Evolutionary conservation across 2,797 vertebrate genomes (phyloP).

Genomic region (Cyprinodon diabolis): DNA sequence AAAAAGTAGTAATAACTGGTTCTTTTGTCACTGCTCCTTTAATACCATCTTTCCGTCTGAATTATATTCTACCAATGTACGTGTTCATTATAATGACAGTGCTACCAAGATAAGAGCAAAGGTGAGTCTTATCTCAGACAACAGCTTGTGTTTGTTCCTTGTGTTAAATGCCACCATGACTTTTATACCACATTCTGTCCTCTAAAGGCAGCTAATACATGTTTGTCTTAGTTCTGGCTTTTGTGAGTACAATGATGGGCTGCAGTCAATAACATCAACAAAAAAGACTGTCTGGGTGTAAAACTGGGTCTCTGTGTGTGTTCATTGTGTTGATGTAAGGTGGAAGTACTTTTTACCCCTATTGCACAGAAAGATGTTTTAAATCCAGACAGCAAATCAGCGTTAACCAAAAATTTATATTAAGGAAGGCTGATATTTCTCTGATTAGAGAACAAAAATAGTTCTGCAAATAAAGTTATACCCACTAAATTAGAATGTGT

Average conservation of each 20-base stretch:
- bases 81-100: constrained; percentile 35
- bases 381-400: background rate
- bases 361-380: background rate
- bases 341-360: background rate
- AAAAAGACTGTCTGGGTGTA: background rate
- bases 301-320: background rate
- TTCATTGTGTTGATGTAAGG: background rate
- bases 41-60: constrained; percentile 1
- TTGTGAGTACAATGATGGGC: background rate
- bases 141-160: constrained; percentile 38
- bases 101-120: constrained; percentile 14
- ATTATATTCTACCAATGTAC: background rate
- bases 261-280: background rate
- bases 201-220: constrained; percentile 3
- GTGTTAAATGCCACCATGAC: constrained; percentile 42
- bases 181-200: constrained; percentile 14
- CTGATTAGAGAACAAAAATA: background rate
- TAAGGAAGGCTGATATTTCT: background rate
- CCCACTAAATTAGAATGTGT: background rate
- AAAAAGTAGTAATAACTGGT: background rate
- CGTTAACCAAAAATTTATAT: background rate
- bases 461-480: background rate
- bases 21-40: background rate
- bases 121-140: constrained; percentile 50
- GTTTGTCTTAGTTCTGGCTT: background rate